phyloP scores from a whole-genome alignment of 1,140 invertebrate genomes.

The Holotrichia oblita region DNA sequence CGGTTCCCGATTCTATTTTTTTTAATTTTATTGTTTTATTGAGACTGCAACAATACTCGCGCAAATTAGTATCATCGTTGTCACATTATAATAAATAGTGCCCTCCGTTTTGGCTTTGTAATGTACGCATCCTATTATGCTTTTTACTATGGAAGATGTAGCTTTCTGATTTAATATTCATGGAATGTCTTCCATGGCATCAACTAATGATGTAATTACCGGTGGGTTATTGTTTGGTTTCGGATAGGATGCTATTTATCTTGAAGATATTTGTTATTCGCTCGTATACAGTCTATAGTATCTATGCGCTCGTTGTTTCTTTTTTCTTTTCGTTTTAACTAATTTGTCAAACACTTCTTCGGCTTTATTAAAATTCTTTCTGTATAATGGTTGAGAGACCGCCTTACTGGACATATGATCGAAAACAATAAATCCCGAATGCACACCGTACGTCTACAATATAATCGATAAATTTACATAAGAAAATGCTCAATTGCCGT shows the following conservation, averaged over 20 bases:
- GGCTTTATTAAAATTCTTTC: conserved; percentile 39
- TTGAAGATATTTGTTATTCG: conserved; percentile 43
- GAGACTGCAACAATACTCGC: too few relatives aligned
- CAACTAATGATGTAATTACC: conserved; percentile 55
- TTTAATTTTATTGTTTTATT: too few relatives aligned
- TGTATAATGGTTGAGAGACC: neutral
- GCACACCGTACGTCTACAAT: neutral
- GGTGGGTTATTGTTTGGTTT: conserved; percentile 50
- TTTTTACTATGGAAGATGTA: neutral
- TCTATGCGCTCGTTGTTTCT: neutral
- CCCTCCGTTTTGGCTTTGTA: conserved; percentile 29
- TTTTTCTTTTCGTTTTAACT: conserved; percentile 40
- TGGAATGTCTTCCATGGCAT: conserved; percentile 50
- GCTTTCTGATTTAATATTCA: conserved; percentile 53
- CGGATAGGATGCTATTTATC: conserved; percentile 48
- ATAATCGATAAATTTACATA: conserved; percentile 35
- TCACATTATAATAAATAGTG: neutral
- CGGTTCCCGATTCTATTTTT: neutral
- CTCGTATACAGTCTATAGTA: neutral
- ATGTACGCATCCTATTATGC: conserved; percentile 28
- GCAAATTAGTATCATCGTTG: conserved; percentile 8
- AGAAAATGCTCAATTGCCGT: conserved; percentile 19
- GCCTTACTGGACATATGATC: conserved; percentile 1
- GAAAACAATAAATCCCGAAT: conserved; percentile 16
- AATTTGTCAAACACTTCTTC: conserved; percentile 38